Evolutionary conservation across 2,888 invertebrate genomes (phyloP), one percentile per base, ranked within the genome.

Genomic region (Diabrotica balteata): DNA sequence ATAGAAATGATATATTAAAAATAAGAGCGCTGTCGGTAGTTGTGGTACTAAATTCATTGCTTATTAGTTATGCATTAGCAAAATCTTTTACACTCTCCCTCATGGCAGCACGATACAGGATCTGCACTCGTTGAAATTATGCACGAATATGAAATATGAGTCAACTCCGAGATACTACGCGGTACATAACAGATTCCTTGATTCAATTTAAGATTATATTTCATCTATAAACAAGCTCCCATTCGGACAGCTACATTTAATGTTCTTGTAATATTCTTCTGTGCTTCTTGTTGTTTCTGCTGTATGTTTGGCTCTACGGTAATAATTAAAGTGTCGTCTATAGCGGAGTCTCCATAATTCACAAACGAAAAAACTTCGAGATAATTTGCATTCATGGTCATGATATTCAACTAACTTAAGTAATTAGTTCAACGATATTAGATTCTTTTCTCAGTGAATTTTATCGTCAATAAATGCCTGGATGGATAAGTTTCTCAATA

Each of bases 151-250:
- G 63, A 63, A 57, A 63, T 57, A 63, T 50, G 57, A 63, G 43
- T 63, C 55, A 57, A 49, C 63, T 57, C 10, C 50, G 9, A 57
- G 58, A 71, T 69, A 67, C 73, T 77, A 76, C 75, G 77, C 77
- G 77, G 75, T 78, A 76, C 74, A 76, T 77, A 78, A 76, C 68
- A 63, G 67, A 67, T 67, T 75, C 72, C 77, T 78, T 73, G 80
- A 80, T 80, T 80, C 78, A 80, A 80, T 80, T 80, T 79, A 74
- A 80, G 80, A 80, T 80, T 79, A 80, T 80, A 80, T 78, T 80
- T 80, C 80, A 80, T 78, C 75, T 72, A 73, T 72, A 77, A 80
- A 80, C 80, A 80, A 79, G 79, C 76, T 73, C 71, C 76, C 77
- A 67, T 77, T 73, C 77, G 72, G 79, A 80, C 79, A 79, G 79